These are phyloP conservation scores for Halisarca cf. caerulea DNA, from an alignment of 37 sponge, comb jelly and placozoan genomes.

Conservation along the genomic window DNA sequence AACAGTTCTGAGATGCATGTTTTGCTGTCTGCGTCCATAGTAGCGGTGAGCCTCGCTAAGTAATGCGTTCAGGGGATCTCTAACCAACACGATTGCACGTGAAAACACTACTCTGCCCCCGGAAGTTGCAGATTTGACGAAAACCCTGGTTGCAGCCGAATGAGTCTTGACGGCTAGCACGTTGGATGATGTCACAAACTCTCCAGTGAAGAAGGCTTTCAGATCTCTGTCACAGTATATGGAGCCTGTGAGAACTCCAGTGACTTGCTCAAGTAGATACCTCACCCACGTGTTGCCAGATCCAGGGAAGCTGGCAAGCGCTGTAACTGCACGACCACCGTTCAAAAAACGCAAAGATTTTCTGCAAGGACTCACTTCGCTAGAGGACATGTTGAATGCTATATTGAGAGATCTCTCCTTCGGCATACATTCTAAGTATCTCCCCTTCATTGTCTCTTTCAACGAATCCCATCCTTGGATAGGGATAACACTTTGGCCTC, in stretches of 20 bases:
- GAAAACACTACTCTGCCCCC: constrained; percentile 37
- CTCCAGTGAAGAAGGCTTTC: constrained; percentile 54
- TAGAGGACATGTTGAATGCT: no score
- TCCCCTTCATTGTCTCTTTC: not conserved
- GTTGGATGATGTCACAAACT: constrained; percentile 53
- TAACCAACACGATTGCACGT: constrained; percentile 58
- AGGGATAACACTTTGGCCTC: no score
- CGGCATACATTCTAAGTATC: not conserved
- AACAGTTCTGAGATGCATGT: not conserved
- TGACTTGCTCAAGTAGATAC: constrained; percentile 69
- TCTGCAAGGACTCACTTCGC: not conserved
- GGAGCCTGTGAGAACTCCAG: constrained; percentile 77
- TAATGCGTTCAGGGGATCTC: constrained; percentile 64
- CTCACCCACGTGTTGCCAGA: constrained; percentile 86
- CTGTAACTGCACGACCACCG: constrained; percentile 37
- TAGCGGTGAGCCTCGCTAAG: constrained; percentile 68
- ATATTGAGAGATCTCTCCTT: not conserved
- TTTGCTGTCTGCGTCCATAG: not conserved
- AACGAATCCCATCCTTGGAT: not conserved
- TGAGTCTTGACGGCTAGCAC: constrained; percentile 75
- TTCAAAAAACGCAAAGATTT: constrained; percentile 33
- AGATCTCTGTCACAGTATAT: constrained; percentile 71
- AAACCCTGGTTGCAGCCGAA: constrained; percentile 16
- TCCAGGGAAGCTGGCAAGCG: constrained; percentile 78
- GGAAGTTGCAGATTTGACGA: constrained; percentile 10